A percentile compares a stretch with the other conserved stretches of the same genome.
phyloP scores from a whole-genome alignment of 2,797 vertebrate genomes.

The Neopelma chrysocephalum region DNA sequence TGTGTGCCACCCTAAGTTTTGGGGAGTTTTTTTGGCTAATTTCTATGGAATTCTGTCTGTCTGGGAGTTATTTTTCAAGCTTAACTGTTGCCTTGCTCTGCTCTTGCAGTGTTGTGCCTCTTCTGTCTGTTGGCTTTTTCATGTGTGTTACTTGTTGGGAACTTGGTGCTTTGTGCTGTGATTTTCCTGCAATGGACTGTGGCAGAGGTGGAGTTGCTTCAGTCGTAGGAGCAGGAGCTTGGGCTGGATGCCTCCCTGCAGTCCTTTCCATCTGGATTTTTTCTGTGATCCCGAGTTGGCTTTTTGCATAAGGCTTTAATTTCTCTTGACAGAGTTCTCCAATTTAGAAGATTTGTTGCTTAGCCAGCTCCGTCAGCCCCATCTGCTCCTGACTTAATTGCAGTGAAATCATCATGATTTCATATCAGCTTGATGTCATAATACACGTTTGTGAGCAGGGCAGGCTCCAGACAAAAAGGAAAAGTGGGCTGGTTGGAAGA shows the following conservation, averaged over 20 bases:
- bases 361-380: not conserved
- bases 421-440: not conserved
- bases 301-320: not conserved
- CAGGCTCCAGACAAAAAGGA: not conserved
- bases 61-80: not conserved
- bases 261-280: not conserved
- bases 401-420: conserved; percentile 27
- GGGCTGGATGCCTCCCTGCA: not conserved
- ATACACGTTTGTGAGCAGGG: not conserved
- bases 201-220: not conserved
- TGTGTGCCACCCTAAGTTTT: not conserved
- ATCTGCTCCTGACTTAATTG: conserved; percentile 36
- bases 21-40: not conserved
- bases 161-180: not conserved
- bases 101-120: not conserved
- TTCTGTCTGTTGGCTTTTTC: not conserved
- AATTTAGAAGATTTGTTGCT: conserved; percentile 22
- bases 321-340: not conserved
- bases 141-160: not conserved
- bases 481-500: not conserved
- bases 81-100: rapidly evolving
- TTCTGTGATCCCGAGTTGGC: not conserved
- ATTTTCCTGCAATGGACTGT: rapidly evolving
- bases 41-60: rapidly evolving
- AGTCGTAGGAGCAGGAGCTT: not conserved